Evolutionary conservation across 2,113 vertebrate genomes (phyloP).

Genomic region (Pseudopodoces humilis): DNA sequence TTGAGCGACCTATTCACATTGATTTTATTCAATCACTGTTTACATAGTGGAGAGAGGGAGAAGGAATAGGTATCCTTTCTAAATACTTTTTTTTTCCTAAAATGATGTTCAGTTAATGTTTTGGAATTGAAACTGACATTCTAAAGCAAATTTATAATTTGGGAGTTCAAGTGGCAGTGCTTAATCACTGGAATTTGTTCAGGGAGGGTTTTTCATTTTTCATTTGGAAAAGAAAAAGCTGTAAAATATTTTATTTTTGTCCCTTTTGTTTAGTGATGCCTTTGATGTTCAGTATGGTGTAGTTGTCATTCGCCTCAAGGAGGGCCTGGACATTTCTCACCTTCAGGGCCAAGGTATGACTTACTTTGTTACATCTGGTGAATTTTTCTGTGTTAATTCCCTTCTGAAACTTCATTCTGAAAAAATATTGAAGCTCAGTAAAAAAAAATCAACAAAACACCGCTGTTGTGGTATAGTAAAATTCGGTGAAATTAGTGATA

Average conservation of each 20-base stretch:
- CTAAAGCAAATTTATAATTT: not conserved
- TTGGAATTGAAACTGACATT: not conserved
- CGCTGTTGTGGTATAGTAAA: not conserved
- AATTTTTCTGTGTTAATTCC: not conserved
- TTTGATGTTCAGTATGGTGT: constrained; percentile 96
- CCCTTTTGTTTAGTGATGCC: constrained; percentile 81
- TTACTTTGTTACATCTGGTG: not conserved
- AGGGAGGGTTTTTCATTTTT: not conserved
- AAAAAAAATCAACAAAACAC: too few species aligned
- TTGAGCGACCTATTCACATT: not conserved
- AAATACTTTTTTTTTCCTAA: not conserved
- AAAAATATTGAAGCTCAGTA: not conserved
- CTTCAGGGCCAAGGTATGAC: constrained; percentile 95
- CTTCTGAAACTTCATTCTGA: not conserved
- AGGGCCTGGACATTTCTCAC: constrained; percentile 95
- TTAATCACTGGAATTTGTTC: not conserved
- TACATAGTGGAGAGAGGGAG: not conserved
- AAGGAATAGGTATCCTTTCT: not conserved
- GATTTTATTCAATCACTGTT: not conserved
- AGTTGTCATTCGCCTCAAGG: constrained; percentile 90
- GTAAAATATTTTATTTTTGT: not conserved
- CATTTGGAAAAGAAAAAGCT: not conserved
- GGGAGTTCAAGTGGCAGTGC: not conserved
- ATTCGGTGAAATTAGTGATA: not conserved
- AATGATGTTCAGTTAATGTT: not conserved